These are phyloP conservation scores for Cosmia pyralina DNA, from an alignment of 2,888 invertebrate genomes.

Conservation along the genomic window DNA sequence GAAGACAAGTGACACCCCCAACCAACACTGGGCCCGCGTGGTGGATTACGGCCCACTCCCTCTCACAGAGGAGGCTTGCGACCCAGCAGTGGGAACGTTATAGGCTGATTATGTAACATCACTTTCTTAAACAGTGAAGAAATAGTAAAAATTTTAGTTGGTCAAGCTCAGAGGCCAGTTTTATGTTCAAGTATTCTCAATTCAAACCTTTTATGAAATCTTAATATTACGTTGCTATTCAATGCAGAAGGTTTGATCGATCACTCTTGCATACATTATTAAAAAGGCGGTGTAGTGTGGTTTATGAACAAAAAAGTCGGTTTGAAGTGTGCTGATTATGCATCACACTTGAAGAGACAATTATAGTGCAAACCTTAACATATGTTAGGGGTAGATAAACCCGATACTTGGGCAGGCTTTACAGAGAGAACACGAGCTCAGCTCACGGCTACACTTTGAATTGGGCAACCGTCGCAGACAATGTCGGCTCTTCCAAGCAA, in stretches of 20 bases:
- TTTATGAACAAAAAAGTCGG: conserved; percentile 1
- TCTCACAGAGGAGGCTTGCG: no score
- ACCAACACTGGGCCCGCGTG: no score
- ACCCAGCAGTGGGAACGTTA: no score
- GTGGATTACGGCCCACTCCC: no score
- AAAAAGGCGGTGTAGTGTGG: neutral
- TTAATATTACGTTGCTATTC: conserved; percentile 19
- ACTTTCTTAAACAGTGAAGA: neutral
- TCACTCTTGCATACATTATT: conserved; percentile 12
- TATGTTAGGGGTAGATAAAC: conserved; percentile 49
- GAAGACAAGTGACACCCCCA: no score
- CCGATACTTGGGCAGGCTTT: conserved; percentile 50
- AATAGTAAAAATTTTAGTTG: conserved; percentile 6
- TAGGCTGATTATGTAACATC: no score
- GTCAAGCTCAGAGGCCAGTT: conserved; percentile 24
- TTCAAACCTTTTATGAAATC: conserved; percentile 22
- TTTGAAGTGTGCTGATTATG: conserved; percentile 8
- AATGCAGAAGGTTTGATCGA: conserved; percentile 31
- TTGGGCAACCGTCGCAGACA: conserved; percentile 49
- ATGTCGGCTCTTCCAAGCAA: conserved; percentile 56
- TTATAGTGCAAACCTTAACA: conserved; percentile 40
- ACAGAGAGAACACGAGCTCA: conserved; percentile 44
- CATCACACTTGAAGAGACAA: conserved; percentile 24
- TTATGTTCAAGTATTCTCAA: conserved; percentile 29
- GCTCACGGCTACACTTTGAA: conserved; percentile 46